A percentile compares a stretch with the other conserved stretches of the same genome.
Conservation (phyloP, 2,888 invertebrate species). For the Drosophila atripex region DNA sequence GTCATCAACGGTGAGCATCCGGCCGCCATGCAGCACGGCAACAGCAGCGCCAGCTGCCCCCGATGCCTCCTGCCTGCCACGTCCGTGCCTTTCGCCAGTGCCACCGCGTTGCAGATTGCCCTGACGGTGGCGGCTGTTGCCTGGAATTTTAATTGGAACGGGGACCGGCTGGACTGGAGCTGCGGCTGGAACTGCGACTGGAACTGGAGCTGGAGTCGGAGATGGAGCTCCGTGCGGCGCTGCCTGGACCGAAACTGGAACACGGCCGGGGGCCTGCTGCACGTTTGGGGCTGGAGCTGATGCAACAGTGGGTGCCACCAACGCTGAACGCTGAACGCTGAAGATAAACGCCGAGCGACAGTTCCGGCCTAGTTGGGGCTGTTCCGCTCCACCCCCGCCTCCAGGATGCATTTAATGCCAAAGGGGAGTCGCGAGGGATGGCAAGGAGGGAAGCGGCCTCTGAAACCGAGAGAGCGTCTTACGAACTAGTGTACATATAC, state of each 20-base stretch:
- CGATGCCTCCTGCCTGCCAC: constrained; percentile 53
- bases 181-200: constrained; percentile 19
- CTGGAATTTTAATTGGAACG: constrained; percentile 48
- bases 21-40: constrained; percentile 87
- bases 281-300: constrained; percentile 43
- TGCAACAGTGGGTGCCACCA: constrained; percentile 27
- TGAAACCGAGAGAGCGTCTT: constrained; percentile 45
- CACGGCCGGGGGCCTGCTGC: constrained; percentile 36
- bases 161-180: constrained; percentile 28
- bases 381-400: constrained; percentile 58
- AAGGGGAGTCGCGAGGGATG: constrained; percentile 2
- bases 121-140: constrained; percentile 64
- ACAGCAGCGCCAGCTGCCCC: constrained; percentile 82
- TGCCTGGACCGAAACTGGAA: constrained; percentile 3
- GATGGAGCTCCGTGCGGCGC: constrained; percentile 14
- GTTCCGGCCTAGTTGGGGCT: constrained; percentile 72
- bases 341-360: constrained; percentile 45
- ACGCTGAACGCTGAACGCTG: constrained; percentile 9
- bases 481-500: constrained; percentile 69
- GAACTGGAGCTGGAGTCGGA: constrained; percentile 8
- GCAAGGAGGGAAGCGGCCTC: neutral
- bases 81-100: constrained; percentile 67
- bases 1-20: constrained; percentile 91
- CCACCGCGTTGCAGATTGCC: constrained; percentile 50
- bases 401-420: constrained; percentile 64